Evolutionary conservation across 2,888 invertebrate genomes (phyloP).

Genomic region (Elysia crispata): DNA sequence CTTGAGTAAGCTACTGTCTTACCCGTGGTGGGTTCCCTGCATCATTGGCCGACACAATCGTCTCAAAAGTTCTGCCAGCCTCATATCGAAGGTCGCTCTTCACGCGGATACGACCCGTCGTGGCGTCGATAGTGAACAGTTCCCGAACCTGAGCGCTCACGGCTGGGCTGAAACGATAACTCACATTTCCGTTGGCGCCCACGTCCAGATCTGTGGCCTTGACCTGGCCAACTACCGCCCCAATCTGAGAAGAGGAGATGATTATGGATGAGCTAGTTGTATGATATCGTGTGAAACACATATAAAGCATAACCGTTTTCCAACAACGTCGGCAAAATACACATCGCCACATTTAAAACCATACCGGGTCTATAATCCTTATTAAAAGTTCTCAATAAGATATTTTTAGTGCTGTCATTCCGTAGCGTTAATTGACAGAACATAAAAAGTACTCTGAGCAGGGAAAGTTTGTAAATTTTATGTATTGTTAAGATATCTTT

Average conservation of each 20-base stretch:
- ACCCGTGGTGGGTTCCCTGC: slow-evolving; percentile 56
- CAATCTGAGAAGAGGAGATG: slow-evolving; percentile 35
- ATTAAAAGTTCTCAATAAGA: too few species aligned
- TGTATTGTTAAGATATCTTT: too few species aligned
- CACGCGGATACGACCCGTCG: slow-evolving; percentile 58
- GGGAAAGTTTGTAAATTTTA: too few species aligned
- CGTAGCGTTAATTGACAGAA: too few species aligned
- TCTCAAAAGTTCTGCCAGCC: slow-evolving; percentile 53
- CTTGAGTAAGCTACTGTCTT: not conserved
- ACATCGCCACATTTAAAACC: too few species aligned
- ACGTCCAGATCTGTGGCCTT: slow-evolving; percentile 91
- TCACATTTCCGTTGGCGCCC: slow-evolving; percentile 84
- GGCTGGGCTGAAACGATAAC: slow-evolving; percentile 72
- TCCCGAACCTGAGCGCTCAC: slow-evolving; percentile 46
- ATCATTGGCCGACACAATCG: slow-evolving; percentile 66
- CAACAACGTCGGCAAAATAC: too few species aligned
- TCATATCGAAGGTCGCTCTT: slow-evolving; percentile 54
- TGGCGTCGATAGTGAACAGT: slow-evolving; percentile 55
- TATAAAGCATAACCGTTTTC: too few species aligned
- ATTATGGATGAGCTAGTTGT: too few species aligned
- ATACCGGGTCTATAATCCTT: too few species aligned
- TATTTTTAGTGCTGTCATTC: too few species aligned
- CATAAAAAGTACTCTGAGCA: too few species aligned
- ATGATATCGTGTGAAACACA: too few species aligned
- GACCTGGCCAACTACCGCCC: slow-evolving; percentile 78